A percentile compares a stretch with the other conserved stretches of the same genome.
These are phyloP conservation scores for Emys orbicularis DNA, from an alignment of 2,797 vertebrate genomes.

Conservation along the genomic window DNA sequence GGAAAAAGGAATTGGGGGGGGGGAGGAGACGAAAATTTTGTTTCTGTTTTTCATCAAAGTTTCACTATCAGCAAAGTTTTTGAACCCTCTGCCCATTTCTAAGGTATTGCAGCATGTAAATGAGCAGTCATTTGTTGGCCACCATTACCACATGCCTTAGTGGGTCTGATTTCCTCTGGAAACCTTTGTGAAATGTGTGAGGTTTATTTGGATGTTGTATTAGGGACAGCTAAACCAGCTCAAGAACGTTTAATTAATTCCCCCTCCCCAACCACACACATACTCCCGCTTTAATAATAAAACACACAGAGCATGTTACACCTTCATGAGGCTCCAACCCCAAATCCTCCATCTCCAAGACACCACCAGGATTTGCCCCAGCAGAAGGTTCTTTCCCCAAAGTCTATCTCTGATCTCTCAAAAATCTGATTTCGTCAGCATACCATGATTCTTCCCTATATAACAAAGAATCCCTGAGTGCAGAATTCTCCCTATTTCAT, in stretches of 20 bases:
- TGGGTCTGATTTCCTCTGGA: background rate
- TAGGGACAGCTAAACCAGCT: background rate
- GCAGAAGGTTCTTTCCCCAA: background rate
- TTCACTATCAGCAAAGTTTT: background rate
- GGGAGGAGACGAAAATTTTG: background rate
- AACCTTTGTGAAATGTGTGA: background rate
- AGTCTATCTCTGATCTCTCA: background rate
- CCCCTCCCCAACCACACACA: rapidly evolving
- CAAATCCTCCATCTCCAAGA: background rate
- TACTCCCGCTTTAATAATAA: background rate
- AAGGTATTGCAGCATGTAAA: background rate
- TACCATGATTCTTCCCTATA: background rate
- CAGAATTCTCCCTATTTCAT: rapidly evolving
- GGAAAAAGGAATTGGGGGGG: background rate
- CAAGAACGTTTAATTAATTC: background rate
- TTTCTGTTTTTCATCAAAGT: background rate
- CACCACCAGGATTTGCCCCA: background rate
- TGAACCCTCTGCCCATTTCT: background rate
- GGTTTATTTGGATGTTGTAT: background rate
- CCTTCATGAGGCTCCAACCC: background rate
- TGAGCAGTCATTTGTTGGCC: rapidly evolving
- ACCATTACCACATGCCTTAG: rapidly evolving
- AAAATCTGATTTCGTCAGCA: background rate
- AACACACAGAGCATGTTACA: rapidly evolving
- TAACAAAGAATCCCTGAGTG: background rate